Conservation (phyloP, 2,888 invertebrate species). For the Agrotis ipsilon region DNA sequence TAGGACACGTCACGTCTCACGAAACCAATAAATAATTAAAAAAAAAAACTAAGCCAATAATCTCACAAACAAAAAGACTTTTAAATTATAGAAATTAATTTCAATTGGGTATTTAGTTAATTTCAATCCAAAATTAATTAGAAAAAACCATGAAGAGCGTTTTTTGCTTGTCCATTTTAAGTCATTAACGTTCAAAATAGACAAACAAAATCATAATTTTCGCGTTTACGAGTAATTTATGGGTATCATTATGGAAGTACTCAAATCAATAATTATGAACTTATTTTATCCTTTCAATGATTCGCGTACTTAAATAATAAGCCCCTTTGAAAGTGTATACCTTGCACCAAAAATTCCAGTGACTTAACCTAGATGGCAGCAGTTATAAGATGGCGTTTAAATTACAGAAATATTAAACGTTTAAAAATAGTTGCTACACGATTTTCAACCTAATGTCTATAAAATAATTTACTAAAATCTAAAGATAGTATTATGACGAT, state of each 20-base stretch:
- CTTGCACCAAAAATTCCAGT: slow-evolving; percentile 22
- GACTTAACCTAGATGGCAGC: slow-evolving; percentile 62
- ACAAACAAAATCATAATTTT: slow-evolving; percentile 70
- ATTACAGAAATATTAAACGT: slow-evolving; percentile 37
- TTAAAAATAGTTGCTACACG: slow-evolving; percentile 41
- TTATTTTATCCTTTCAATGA: background rate
- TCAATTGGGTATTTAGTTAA: slow-evolving; percentile 1
- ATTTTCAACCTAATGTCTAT: slow-evolving; percentile 30
- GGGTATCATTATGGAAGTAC: slow-evolving; percentile 26
- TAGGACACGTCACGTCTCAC: background rate
- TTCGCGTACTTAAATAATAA: slow-evolving; percentile 11
- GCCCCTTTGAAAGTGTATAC: slow-evolving; percentile 20
- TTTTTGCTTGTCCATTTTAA: slow-evolving; percentile 78
- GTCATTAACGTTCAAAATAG: slow-evolving; percentile 73
- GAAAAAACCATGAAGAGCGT: background rate
- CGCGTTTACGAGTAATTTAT: background rate
- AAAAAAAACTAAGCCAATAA: slow-evolving; percentile 5
- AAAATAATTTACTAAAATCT: slow-evolving; percentile 59
- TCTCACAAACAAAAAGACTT: background rate
- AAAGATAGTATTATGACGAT: slow-evolving; percentile 55
- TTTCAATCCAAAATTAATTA: background rate
- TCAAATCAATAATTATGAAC: slow-evolving; percentile 7
- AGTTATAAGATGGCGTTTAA: slow-evolving; percentile 52
- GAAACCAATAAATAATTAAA: background rate
- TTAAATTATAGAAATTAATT: background rate